These are phyloP conservation scores for Xenopus petersii DNA, from an alignment of 2,797 vertebrate species.

Conservation along the genomic window DNA sequence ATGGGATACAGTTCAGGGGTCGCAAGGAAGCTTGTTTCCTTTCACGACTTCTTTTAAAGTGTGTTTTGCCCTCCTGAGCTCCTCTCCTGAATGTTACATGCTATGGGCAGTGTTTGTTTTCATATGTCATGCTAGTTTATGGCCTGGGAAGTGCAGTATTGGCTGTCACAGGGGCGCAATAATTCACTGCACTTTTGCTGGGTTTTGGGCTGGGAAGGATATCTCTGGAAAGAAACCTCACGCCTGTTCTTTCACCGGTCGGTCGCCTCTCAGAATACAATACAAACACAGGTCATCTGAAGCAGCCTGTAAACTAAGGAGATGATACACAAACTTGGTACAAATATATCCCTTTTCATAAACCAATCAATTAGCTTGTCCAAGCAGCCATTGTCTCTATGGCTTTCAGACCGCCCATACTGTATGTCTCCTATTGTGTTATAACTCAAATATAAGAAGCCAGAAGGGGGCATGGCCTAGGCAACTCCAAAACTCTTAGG, in stretches of 20 bases:
- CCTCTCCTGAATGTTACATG: slow-evolving; percentile 24
- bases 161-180: slow-evolving; percentile 59
- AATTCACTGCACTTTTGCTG: slow-evolving; percentile 72
- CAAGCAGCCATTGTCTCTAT: too few relatives aligned
- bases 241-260: background rate
- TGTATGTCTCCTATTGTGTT: too few relatives aligned
- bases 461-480: too few relatives aligned
- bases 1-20: too few relatives aligned
- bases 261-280: slow-evolving; percentile 54
- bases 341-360: too few relatives aligned
- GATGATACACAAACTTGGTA: too few relatives aligned
- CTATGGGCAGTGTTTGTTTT: slow-evolving; percentile 72
- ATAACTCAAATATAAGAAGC: too few relatives aligned
- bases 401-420: too few relatives aligned
- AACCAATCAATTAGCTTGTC: too few relatives aligned
- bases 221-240: slow-evolving; percentile 54
- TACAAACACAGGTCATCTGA: background rate
- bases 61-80: slow-evolving; percentile 1
- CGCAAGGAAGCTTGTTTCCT: background rate
- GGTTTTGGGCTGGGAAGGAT: slow-evolving; percentile 64
- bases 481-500: too few relatives aligned
- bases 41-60: background rate
- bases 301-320: background rate
- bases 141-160: slow-evolving; percentile 69
- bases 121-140: slow-evolving; percentile 75